These are phyloP conservation scores for Resseliella maxima DNA, from an alignment of 2,888 invertebrate genomes.

Conservation along the genomic window DNA sequence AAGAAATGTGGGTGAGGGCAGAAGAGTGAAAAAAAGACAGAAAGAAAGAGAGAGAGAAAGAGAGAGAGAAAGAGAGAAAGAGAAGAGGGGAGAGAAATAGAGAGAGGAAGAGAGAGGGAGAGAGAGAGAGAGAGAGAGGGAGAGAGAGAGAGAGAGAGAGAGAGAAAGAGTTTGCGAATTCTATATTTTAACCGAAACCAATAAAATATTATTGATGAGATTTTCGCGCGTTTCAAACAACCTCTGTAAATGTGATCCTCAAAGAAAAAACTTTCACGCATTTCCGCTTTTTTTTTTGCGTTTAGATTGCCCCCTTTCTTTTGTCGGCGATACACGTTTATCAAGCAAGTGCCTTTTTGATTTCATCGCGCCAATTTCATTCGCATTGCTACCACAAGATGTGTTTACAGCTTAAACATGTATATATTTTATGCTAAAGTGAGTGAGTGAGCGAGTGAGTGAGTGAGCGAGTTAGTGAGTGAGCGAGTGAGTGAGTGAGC, in stretches of 20 bases:
- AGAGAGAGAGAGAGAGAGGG: background rate
- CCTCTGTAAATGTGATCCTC: background rate
- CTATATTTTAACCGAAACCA: background rate
- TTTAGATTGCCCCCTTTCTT: background rate
- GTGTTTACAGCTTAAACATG: conserved; percentile 18
- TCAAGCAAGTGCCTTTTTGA: background rate
- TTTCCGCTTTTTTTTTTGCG: background rate
- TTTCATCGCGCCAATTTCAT: background rate
- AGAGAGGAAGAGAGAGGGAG: background rate
- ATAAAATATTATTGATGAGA: conserved; percentile 51
- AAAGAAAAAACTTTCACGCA: conserved; percentile 9
- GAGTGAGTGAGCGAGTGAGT: background rate
- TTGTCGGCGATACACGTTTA: background rate
- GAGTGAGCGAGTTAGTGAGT: background rate
- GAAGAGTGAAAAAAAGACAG: no score
- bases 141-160: background rate
- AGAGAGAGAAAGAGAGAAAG: no score
- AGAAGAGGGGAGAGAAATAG: no score
- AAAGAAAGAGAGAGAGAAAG: no score
- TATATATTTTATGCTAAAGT: background rate
- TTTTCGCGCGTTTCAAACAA: conserved; percentile 21
- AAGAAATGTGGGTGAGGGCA: no score
- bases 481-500: background rate
- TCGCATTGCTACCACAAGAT: background rate
- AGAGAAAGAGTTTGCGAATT: background rate